phyloP scores from a whole-genome alignment of 2,113 vertebrate genomes.

The Gorsachius goisagi region DNA sequence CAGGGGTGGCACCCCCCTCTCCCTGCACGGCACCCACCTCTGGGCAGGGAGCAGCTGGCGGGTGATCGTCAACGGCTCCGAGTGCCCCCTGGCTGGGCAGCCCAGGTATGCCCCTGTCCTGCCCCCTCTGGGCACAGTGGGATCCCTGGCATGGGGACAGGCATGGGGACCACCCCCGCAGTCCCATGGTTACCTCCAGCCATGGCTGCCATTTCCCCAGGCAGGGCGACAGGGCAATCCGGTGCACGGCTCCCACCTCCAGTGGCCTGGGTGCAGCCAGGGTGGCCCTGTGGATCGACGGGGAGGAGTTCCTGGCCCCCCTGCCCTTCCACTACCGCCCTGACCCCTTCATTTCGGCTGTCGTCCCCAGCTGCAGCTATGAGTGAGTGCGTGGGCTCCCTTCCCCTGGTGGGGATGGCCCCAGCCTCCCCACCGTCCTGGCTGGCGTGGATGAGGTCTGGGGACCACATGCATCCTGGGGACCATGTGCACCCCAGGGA shows the following conservation, averaged over 20 bases:
- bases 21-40: slow-evolving; percentile 80
- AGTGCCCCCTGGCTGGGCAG: slow-evolving; percentile 60
- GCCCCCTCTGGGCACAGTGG: fast-evolving
- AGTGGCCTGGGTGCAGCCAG: not conserved
- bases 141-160: fast-evolving
- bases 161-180: fast-evolving
- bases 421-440: not conserved
- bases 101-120: not conserved
- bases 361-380: slow-evolving; percentile 86
- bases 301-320: slow-evolving; percentile 75
- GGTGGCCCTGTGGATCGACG: slow-evolving; percentile 82
- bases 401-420: not conserved
- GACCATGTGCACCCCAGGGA: fast-evolving
- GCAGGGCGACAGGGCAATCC: slow-evolving; percentile 14
- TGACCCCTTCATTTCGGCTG: slow-evolving; percentile 75
- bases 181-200: not conserved
- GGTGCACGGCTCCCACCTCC: slow-evolving; percentile 45
- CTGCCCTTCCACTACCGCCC: slow-evolving; percentile 85
- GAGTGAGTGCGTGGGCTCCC: slow-evolving; percentile 37
- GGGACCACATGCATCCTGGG: fast-evolving
- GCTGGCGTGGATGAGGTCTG: not conserved
- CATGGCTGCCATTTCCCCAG: not conserved
- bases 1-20: slow-evolving; percentile 86
- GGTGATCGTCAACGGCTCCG: slow-evolving; percentile 82
- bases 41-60: slow-evolving; percentile 77